These are phyloP conservation scores for Centroberyx gerrardi DNA, from an alignment of 2,797 vertebrate species.

Conservation along the genomic window DNA sequence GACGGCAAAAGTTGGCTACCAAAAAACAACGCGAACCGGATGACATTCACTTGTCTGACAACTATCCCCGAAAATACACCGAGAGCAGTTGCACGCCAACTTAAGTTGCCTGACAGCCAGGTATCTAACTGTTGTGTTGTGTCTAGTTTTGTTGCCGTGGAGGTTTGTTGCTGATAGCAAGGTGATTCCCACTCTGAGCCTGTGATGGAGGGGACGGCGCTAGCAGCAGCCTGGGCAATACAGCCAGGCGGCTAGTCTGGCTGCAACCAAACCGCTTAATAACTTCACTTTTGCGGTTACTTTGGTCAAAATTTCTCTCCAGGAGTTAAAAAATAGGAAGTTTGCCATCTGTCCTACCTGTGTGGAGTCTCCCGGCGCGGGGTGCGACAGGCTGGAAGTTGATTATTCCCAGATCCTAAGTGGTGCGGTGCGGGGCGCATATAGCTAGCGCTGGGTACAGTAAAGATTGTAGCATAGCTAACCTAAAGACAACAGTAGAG, in stretches of 20 bases:
- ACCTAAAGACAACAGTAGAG: constrained; percentile 82
- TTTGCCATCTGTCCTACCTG: constrained; percentile 88
- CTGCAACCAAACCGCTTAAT: constrained; percentile 61
- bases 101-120: constrained; percentile 58
- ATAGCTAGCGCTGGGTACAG: constrained; percentile 76
- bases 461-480: constrained; percentile 82
- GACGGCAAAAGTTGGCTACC: constrained; percentile 64
- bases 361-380: constrained; percentile 65
- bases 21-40: constrained; percentile 32
- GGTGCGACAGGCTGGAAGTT: constrained; percentile 75
- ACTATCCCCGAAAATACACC: constrained; percentile 33
- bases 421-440: constrained; percentile 73
- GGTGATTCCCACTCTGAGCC: constrained; percentile 53
- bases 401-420: constrained; percentile 80
- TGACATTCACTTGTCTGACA: constrained; percentile 62
- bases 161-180: constrained; percentile 50
- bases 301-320: constrained; percentile 45
- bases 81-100: neutral
- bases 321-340: constrained; percentile 60
- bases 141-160: constrained; percentile 23
- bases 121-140: constrained; percentile 7
- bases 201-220: constrained; percentile 69
- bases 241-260: constrained; percentile 64
- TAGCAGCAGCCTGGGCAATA: constrained; percentile 50
- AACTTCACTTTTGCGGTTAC: constrained; percentile 75